These are phyloP conservation scores for Hemibagrus wyckioides DNA, from an alignment of 2,113 vertebrate species.

Conservation along the genomic window DNA sequence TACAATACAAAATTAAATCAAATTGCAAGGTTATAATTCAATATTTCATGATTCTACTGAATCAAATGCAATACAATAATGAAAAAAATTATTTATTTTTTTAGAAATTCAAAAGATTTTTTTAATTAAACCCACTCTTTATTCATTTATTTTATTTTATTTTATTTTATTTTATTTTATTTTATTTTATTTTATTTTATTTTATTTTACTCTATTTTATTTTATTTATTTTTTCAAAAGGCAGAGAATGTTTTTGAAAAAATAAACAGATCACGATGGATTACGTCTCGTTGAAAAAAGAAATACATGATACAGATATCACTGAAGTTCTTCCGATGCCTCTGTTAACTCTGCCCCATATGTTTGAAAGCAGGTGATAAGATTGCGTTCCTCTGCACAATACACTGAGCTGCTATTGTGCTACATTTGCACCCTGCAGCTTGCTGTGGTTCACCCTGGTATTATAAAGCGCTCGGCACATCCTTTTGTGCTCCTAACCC, in stretches of 20 bases:
- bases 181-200: not conserved
- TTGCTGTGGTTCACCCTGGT: constrained; percentile 69
- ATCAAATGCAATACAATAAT: not conserved
- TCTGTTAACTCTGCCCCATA: constrained; percentile 68
- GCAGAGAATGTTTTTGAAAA: not conserved
- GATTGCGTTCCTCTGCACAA: constrained; percentile 66
- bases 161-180: not conserved
- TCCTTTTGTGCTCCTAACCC: constrained; percentile 77
- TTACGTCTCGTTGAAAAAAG: not conserved
- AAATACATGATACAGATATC: not conserved
- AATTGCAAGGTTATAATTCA: not conserved
- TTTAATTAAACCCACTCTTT: not conserved
- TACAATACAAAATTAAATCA: not conserved
- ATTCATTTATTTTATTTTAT: not conserved
- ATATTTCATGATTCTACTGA: not conserved
- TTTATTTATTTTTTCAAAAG: not conserved
- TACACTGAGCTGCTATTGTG: constrained; percentile 77
- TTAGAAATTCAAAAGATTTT: too few species aligned
- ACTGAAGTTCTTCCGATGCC: constrained; percentile 39
- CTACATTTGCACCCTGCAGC: constrained; percentile 74
- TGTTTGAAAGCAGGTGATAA: constrained; percentile 73
- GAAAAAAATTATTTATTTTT: too few species aligned
- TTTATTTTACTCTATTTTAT: too few species aligned
- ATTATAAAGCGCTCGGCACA: constrained; percentile 67
- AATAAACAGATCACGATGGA: too few species aligned